Evolutionary conservation across 2,888 invertebrate species (phyloP).

Genomic region (Dascillus cervinus): DNA sequence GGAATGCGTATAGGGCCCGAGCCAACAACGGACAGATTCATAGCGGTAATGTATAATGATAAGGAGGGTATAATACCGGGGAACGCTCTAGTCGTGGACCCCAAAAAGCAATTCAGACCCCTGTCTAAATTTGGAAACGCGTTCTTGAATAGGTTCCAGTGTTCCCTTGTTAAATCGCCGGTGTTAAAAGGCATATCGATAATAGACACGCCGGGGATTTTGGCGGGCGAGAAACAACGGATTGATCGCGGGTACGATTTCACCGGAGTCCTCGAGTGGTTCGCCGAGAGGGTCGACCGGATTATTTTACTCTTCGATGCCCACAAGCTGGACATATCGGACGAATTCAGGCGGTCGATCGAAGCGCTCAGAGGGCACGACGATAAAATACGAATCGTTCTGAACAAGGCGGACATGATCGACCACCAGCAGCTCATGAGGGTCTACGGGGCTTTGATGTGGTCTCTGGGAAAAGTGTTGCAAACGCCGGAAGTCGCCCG

Average conservation of each 20-base stretch:
- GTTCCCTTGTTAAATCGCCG: conserved; percentile 80
- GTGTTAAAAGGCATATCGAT: conserved; percentile 93
- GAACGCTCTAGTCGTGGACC: conserved; percentile 96
- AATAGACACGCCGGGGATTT: conserved; percentile 94
- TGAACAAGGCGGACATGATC: conserved; percentile 99
- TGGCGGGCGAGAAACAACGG: conserved; percentile 82
- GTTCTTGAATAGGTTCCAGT: conserved; percentile 95
- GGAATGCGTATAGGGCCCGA: conserved; percentile 98
- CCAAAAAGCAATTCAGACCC: conserved; percentile 92
- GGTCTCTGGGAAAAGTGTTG: conserved; percentile 96
- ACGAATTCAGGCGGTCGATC: conserved; percentile 94
- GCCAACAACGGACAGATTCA: conserved; percentile 98
- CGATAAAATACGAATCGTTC: conserved; percentile 94
- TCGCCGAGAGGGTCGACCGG: conserved; percentile 95
- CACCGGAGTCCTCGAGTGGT: conserved; percentile 97
- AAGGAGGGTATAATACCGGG: conserved; percentile 93
- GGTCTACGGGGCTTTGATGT: conserved; percentile 98
- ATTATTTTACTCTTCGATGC: conserved; percentile 97
- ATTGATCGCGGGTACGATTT: conserved; percentile 93
- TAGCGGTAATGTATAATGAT: conserved; percentile 92
- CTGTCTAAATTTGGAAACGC: conserved; percentile 96
- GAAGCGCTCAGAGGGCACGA: conserved; percentile 93
- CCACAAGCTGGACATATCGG: conserved; percentile 97
- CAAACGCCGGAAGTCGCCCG: conserved; percentile 98
- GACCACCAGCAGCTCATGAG: conserved; percentile 98